phyloP scores from a whole-genome alignment of 2,113 vertebrate species.

The Zapus hudsonius region DNA sequence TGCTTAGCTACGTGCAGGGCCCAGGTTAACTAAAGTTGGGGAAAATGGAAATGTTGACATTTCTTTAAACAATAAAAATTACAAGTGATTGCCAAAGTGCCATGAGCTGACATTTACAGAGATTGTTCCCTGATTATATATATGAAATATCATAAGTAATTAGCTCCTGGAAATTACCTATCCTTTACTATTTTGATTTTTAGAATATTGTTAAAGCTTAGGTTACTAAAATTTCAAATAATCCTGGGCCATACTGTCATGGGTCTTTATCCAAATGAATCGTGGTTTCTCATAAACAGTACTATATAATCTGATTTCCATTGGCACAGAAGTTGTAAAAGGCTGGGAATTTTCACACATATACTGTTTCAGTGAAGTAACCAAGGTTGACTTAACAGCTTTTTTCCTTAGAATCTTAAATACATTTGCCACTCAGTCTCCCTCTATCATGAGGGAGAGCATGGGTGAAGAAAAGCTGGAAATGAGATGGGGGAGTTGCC shows the following conservation, averaged over 20 bases:
- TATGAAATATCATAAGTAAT: conserved; percentile 85
- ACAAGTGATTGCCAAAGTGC: conserved; percentile 76
- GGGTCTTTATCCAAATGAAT: conserved; percentile 92
- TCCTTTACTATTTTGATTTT: conserved; percentile 88
- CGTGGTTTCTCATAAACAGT: conserved; percentile 92
- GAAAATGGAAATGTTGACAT: conserved; percentile 72
- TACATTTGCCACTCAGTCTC: conserved; percentile 87
- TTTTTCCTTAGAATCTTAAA: conserved; percentile 87
- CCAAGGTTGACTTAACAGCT: conserved; percentile 90
- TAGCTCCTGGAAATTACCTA: conserved; percentile 89
- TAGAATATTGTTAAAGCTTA: conserved; percentile 89
- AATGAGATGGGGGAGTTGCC: neutral
- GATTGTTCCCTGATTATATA: conserved; percentile 81
- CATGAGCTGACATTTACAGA: conserved; percentile 75
- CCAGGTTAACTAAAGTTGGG: conserved; percentile 74
- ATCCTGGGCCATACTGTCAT: conserved; percentile 85
- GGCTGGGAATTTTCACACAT: conserved; percentile 94
- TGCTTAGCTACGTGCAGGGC: conserved; percentile 49
- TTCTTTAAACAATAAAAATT: conserved; percentile 81
- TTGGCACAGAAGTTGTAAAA: conserved; percentile 90
- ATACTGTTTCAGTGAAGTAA: conserved; percentile 95
- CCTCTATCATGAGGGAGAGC: conserved; percentile 56
- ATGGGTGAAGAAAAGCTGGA: conserved; percentile 55
- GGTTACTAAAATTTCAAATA: conserved; percentile 91
- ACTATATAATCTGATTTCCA: conserved; percentile 94